Evolutionary conservation across 2,888 invertebrate genomes (phyloP).

Genomic region (Eristalinus sepulchralis): DNA sequence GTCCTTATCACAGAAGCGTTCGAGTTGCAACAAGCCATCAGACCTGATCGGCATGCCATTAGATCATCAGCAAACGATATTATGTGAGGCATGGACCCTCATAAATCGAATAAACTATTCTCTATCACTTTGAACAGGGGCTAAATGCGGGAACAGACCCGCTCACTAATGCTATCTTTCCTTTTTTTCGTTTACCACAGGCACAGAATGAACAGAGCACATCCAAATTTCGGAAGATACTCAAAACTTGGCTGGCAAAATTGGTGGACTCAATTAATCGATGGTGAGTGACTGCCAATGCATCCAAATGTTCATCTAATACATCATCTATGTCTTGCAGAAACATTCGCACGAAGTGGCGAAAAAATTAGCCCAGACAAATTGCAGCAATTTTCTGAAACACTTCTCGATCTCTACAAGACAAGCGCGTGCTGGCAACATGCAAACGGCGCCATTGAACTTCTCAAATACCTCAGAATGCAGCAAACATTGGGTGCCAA

Average conservation of each 20-base stretch:
- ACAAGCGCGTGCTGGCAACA: conserved; percentile 88
- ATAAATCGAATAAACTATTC: no score
- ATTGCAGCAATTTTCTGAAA: conserved; percentile 82
- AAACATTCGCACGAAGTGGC: conserved; percentile 78
- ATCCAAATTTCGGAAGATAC: conserved; percentile 91
- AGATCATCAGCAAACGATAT: no score
- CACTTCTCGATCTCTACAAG: conserved; percentile 87
- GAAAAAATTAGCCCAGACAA: conserved; percentile 78
- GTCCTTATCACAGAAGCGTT: no score
- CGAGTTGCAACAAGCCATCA: no score
- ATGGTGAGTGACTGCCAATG: conserved; percentile 74
- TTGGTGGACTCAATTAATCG: conserved; percentile 88
- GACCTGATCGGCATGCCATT: no score
- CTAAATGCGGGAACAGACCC: no score
- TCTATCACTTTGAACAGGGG: no score
- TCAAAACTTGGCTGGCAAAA: conserved; percentile 87
- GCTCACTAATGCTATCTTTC: no score
- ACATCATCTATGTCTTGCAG: conserved; percentile 64
- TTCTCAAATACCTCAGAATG: conserved; percentile 84
- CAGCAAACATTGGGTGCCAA: conserved; percentile 75
- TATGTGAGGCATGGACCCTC: no score
- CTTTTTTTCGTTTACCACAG: conserved; percentile 72
- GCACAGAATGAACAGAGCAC: conserved; percentile 83
- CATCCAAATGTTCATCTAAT: no score
- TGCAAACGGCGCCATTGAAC: conserved; percentile 84